Percentiles rank a stretch among this genome's conserved stretches.
These are phyloP conservation scores for Drosophila sordidula DNA, from an alignment of 2,888 invertebrate species.

Conservation along the genomic window DNA sequence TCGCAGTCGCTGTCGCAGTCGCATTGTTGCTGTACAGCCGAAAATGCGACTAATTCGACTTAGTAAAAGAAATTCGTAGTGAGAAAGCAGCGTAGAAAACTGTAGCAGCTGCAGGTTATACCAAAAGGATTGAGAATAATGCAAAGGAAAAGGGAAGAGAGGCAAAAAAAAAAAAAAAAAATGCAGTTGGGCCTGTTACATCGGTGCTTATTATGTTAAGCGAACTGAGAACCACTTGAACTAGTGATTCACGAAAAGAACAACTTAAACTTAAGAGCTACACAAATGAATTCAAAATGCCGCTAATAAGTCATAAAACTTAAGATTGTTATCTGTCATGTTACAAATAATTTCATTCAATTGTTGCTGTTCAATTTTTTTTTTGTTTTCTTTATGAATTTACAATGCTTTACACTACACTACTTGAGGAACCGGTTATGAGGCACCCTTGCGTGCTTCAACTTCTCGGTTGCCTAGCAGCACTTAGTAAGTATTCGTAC, in stretches of 20 bases:
- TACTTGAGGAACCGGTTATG: conserved; percentile 43
- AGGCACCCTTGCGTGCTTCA: conserved; percentile 35
- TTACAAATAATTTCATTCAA: too few relatives aligned
- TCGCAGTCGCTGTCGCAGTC: conserved; percentile 23
- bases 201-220: conserved; percentile 17
- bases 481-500: conserved; percentile 15
- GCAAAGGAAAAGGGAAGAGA: conserved; percentile 1
- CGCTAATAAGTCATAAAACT: too few relatives aligned
- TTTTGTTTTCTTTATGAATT: background rate
- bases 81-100: conserved; percentile 23
- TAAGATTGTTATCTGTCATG: too few relatives aligned
- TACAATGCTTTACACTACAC: conserved; percentile 17
- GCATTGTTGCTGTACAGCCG: conserved; percentile 33
- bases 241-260: background rate
- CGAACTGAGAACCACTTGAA: conserved; percentile 14
- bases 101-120: background rate
- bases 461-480: conserved; percentile 29
- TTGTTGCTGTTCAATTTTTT: too few relatives aligned
- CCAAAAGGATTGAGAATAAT: conserved; percentile 25
- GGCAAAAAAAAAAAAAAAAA: background rate
- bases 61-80: conserved; percentile 49
- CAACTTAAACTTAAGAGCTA: background rate
- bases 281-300: background rate
- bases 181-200: background rate
- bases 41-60: conserved; percentile 71